Percentiles rank a stretch among this genome's conserved stretches.
Conservation (phyloP, 2,113 vertebrate genomes). For the Hemiscyllium ocellatum region DNA sequence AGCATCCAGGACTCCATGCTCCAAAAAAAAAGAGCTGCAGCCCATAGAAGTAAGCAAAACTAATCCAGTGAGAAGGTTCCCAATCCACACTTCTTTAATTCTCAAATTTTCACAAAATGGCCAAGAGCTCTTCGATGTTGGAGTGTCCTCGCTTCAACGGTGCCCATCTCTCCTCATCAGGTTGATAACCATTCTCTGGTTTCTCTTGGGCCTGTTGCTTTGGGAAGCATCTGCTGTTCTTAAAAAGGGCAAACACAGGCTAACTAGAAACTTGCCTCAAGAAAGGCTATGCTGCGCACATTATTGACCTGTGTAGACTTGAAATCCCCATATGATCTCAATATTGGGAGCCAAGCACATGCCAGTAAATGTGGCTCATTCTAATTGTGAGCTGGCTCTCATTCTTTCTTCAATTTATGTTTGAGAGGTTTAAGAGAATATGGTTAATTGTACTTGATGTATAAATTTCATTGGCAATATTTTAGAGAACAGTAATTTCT, state of each 20-base stretch:
- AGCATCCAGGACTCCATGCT: too few species aligned
- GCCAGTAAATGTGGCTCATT: neutral
- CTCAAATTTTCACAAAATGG: neutral
- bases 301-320: neutral
- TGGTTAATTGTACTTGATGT: neutral
- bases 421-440: neutral
- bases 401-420: neutral
- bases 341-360: neutral
- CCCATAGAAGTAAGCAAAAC: too few species aligned
- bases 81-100: neutral
- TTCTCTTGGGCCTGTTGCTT: neutral
- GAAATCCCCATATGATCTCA: neutral
- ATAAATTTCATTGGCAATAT: neutral
- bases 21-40: too few species aligned
- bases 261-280: neutral
- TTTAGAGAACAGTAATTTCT: conserved; percentile 41
- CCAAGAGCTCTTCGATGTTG: too few species aligned
- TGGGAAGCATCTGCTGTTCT: neutral
- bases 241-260: neutral
- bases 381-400: neutral
- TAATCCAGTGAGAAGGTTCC: too few species aligned
- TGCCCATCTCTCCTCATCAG: neutral
- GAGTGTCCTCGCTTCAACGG: too few species aligned
- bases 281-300: neutral
- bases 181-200: neutral